Conservation (phyloP, 2,797 vertebrate genomes). For the Platyrinchus mystaceus region DNA sequence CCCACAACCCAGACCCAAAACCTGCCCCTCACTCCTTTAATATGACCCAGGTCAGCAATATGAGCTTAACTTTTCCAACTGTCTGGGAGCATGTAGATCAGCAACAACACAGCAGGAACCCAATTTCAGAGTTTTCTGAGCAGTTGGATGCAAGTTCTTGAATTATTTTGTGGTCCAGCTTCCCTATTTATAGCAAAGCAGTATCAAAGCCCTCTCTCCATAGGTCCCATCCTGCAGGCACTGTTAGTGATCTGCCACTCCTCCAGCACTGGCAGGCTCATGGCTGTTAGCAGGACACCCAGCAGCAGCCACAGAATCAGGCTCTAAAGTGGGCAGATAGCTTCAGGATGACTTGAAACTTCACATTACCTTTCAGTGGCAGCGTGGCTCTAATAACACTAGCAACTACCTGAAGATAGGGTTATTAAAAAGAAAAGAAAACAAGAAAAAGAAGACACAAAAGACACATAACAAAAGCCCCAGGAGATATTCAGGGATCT, state of each 20-base stretch:
- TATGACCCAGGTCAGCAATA: neutral
- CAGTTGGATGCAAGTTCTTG: neutral
- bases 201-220: neutral
- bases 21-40: neutral
- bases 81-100: neutral
- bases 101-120: neutral
- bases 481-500: neutral
- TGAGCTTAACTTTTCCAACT: neutral
- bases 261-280: neutral
- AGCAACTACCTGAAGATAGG: neutral
- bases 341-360: neutral
- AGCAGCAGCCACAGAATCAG: neutral
- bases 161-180: neutral
- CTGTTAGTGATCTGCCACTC: neutral
- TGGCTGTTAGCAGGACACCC: too few species aligned
- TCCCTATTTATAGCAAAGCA: neutral
- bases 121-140: neutral
- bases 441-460: accelerated
- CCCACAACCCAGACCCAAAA: neutral
- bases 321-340: neutral
- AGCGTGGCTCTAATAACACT: neutral
- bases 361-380: neutral
- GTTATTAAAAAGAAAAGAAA: neutral
- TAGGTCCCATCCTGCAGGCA: neutral
- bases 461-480: neutral